phyloP scores from a whole-genome alignment of 2,797 vertebrate genomes.

The Mormyrus proboscirostris region DNA sequence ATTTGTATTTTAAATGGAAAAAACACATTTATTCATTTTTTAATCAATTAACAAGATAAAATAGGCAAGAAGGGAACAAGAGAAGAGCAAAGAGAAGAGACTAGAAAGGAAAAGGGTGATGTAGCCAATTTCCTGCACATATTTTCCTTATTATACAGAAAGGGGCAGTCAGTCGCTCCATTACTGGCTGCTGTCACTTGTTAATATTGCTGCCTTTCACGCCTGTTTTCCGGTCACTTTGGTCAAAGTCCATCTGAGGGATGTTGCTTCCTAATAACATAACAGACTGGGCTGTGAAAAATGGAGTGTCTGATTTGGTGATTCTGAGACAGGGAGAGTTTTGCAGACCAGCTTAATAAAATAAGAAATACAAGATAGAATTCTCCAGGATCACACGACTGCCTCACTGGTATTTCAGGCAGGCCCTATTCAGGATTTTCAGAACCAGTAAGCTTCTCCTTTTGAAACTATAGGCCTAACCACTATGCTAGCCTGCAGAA shows the following conservation, averaged over 20 bases:
- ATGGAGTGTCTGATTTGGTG: not conserved
- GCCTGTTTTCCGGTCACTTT: constrained; percentile 70
- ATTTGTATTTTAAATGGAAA: not conserved
- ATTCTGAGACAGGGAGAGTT: constrained; percentile 18
- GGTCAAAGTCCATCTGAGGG: constrained; percentile 42
- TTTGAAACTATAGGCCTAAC: not conserved
- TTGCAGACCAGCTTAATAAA: not conserved
- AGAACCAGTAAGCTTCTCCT: not conserved
- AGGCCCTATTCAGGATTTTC: not conserved
- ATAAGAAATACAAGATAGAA: not conserved
- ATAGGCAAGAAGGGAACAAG: not conserved
- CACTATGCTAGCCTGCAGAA: not conserved
- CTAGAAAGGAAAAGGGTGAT: not conserved
- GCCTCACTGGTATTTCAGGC: not conserved
- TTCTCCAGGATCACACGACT: not conserved
- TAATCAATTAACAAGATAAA: not conserved
- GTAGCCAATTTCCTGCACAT: constrained; percentile 65
- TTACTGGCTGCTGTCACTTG: constrained; percentile 69
- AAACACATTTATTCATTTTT: not conserved
- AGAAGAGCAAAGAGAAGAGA: not conserved
- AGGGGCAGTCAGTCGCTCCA: constrained; percentile 64
- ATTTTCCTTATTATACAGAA: constrained; percentile 72
- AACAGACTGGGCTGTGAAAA: constrained; percentile 35
- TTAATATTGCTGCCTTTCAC: constrained; percentile 80
- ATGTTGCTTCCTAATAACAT: constrained; percentile 49